Evolutionary conservation across 2,113 vertebrate genomes (phyloP), one percentile per base, ranked within the genome.

Genomic region (Psophia crepitans): DNA sequence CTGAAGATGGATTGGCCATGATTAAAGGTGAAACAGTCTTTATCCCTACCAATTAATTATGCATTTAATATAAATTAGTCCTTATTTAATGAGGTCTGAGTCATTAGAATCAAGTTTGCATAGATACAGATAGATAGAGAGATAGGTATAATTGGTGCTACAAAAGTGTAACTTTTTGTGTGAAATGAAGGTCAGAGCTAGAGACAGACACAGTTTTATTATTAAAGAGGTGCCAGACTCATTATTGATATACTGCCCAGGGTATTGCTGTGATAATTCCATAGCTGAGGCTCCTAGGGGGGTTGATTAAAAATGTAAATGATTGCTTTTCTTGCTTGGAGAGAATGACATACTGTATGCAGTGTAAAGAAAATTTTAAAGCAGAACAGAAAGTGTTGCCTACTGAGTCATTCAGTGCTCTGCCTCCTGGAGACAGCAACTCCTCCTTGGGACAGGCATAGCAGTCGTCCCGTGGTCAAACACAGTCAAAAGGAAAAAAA

Each of bases 51-150:
- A 81, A 92, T 86, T 94, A 87, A 70, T 70, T 46, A 76, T n/a
- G 33, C 51, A 57, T 74, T 91, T 86, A 81, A 78, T 84, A 92
- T 33, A 96, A 85, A 93, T 80, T 80, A 90, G 93, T 91, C 82
- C 26, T 85, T 77, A 87, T 70, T 95, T 90, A 97, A 95, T 90
- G 33, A 95, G 10, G 12, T 74, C 46, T 88, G 32, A 65, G 21
- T 88, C 30, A 76, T 91, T 93, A 83, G 56, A 56, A 75, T 84
- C 28, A 87, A 95, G 22, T 93, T 87, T 87, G 48, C 32, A 63
- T 23, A 74, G 68, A 77, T 46, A 70, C 12, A 93, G 68, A 61
- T n/a, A 87, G 65, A 81, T 14, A 84, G 69, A 70, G 0, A 64
- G 28, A 69, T 37, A 77, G 9, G 3, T 71, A 30, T 82, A 90